phyloP scores from a whole-genome alignment of 1,140 invertebrate species.

The Trichonephila inaurata region DNA sequence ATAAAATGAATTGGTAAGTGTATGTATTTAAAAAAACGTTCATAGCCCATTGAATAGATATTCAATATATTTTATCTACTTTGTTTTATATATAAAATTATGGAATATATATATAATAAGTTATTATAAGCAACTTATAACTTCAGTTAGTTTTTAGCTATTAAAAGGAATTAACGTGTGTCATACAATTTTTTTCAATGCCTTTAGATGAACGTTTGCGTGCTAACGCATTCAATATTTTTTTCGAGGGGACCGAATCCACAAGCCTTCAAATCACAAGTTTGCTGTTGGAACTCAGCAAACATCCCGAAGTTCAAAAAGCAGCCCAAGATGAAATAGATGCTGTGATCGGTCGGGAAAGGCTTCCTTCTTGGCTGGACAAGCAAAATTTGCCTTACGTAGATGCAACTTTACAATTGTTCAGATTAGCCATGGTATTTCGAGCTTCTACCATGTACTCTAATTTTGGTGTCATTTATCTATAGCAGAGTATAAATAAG shows the following conservation, averaged over 20 bases:
- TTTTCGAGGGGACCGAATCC: constrained; percentile 60
- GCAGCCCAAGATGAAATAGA: constrained; percentile 80
- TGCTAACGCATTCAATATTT: constrained; percentile 26
- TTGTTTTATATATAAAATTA: no score
- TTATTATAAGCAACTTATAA: no score
- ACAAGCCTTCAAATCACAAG: background rate
- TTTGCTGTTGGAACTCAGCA: background rate
- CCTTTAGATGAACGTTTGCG: constrained; percentile 32
- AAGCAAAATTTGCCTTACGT: constrained; percentile 77
- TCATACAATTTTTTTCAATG: background rate
- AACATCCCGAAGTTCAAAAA: constrained; percentile 77
- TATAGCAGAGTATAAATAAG: no score
- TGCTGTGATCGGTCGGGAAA: constrained; percentile 77
- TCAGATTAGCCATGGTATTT: background rate
- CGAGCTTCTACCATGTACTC: background rate
- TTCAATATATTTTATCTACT: no score
- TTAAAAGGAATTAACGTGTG: no score
- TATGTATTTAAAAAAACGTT: no score
- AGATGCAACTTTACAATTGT: constrained; percentile 51
- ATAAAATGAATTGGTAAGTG: no score
- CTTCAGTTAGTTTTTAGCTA: no score
- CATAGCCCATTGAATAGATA: no score
- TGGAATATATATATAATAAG: no score
- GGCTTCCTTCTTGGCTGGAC: constrained; percentile 76
- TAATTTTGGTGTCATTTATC: constrained; percentile 45